Evolutionary conservation across 2,888 invertebrate genomes (phyloP), one percentile per base, ranked within the genome.

Genomic region (Epistrophe eligans): DNA sequence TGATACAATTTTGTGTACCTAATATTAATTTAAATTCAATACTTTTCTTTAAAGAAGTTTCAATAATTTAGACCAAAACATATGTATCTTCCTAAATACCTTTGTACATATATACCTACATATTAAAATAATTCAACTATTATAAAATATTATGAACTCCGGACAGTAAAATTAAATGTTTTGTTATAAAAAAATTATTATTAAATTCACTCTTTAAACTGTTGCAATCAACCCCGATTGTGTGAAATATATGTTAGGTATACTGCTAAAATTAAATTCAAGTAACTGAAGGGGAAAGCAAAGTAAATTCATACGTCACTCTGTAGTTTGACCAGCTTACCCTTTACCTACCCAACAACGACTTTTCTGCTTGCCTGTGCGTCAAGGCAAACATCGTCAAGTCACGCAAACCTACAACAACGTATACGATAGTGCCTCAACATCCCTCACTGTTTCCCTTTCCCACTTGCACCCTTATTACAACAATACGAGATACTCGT

Each of bases 321-420:
- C 10, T 4, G 9, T 48, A 17, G 48, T 48, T 48, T 48, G 17
- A 48, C 45, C n/a, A 45, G 8, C n/a, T 17, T 45, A 45, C 45
- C 43, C 43, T n/a, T 43, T 43, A 43, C 43, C 43, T 43, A 45
- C 11, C 19, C 19, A 24, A 19, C 70, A 64, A 67, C 71, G 50
- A 67, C 45, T 55, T 40, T 70, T 28, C 76, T 66, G 55, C 40
- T 80, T 64, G 35, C 71, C 67, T 58, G 71, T 60, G 52, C 76
- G 76, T 45, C 57, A 79, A 73, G 32, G 66, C 67, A 76, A 50
- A 38, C 57, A 24, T 48, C 32, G 71, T 48, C 77, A 66, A 77
- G 84, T 81, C 84, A 84, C 84, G 84, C 81, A 84, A 71, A 77
- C 72, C 55, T 45, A 38, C 66, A 45, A 13, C n/a, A 52, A 48